Evolutionary conservation across 2,113 vertebrate species (phyloP).

Genomic region (Lamprologus callipterus): DNA sequence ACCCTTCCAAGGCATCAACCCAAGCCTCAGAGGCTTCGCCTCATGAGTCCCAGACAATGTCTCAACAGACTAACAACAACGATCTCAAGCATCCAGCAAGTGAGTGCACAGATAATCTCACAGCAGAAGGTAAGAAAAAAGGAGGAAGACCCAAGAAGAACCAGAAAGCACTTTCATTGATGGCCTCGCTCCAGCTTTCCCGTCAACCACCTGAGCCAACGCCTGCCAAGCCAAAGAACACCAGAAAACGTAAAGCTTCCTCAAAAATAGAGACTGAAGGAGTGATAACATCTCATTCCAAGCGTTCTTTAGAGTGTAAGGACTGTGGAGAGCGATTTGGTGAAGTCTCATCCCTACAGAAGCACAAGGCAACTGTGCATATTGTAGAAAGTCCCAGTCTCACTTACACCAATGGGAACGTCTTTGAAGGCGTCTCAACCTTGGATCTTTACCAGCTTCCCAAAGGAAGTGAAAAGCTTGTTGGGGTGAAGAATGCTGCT

Average conservation of each 20-base stretch:
- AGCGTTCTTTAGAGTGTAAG: conserved; percentile 63
- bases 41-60: not conserved
- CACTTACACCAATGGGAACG: conserved; percentile 56
- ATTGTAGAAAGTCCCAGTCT: conserved; percentile 51
- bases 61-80: not conserved
- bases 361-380: conserved; percentile 63
- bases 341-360: conserved; percentile 67
- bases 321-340: conserved; percentile 67
- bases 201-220: not conserved
- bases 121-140: conserved; percentile 30
- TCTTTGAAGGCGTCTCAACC: conserved; percentile 52
- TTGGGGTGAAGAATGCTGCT: conserved; percentile 38
- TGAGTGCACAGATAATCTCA: not conserved
- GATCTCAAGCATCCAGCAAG: not conserved
- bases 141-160: conserved; percentile 45
- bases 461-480: not conserved
- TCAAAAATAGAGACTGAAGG: conserved; percentile 61
- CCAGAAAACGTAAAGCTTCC: conserved; percentile 67
- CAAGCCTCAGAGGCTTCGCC: conserved; percentile 18
- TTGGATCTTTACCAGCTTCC: conserved; percentile 44
- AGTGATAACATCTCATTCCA: conserved; percentile 53
- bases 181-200: conserved; percentile 28
- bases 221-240: conserved; percentile 51
- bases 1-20: conserved; percentile 48
- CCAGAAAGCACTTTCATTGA: conserved; percentile 37